phyloP scores from a whole-genome alignment of 2,113 vertebrate species.

The Cochlearius cochlearius region DNA sequence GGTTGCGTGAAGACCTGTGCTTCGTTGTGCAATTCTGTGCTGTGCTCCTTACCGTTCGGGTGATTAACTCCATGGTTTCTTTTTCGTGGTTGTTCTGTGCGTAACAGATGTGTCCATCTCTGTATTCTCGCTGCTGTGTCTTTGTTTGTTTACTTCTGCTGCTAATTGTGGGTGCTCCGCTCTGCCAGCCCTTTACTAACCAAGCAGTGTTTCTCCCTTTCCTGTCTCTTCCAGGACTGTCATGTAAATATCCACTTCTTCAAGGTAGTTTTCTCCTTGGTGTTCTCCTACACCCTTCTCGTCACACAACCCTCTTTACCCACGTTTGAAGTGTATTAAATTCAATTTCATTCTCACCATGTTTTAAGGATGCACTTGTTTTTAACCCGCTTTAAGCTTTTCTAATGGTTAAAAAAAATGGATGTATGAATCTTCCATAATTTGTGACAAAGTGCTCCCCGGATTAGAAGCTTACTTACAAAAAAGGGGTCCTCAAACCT shows the following conservation, averaged over 20 bases:
- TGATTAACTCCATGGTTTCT: accelerated
- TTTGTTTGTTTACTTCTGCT: neutral
- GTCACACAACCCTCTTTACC: neutral
- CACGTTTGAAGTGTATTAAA: neutral
- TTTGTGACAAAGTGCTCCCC: neutral
- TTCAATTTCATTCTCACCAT: neutral
- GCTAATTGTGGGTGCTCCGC: neutral
- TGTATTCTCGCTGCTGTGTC: neutral
- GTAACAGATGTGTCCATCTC: neutral
- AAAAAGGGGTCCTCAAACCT: neutral
- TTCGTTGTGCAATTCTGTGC: neutral
- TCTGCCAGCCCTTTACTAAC: constrained; percentile 40
- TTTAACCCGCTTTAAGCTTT: neutral
- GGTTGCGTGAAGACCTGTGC: neutral
- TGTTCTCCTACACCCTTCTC: neutral
- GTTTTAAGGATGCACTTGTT: constrained; percentile 41
- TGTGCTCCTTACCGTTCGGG: neutral
- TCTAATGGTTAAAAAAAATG: neutral
- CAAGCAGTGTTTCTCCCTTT: constrained; percentile 56
- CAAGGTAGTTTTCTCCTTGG: constrained; percentile 78
- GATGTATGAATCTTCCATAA: neutral
- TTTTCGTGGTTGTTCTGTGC: neutral
- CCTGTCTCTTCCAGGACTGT: constrained; percentile 81
- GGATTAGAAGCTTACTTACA: neutral
- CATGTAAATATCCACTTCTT: constrained; percentile 83